Conservation (phyloP, 2,888 invertebrate genomes). For the Pterostichus niger region DNA sequence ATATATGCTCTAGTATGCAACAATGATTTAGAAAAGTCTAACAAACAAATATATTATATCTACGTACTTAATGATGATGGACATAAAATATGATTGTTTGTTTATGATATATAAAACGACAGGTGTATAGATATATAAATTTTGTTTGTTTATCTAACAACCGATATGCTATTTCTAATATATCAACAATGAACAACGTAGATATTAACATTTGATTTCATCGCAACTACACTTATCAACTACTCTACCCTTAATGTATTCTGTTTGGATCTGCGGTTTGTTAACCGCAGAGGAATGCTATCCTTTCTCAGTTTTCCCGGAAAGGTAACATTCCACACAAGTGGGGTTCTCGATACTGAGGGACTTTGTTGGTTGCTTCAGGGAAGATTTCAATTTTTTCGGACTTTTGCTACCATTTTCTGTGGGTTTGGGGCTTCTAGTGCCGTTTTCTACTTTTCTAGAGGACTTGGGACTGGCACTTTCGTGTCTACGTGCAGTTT, state of each 20-base stretch:
- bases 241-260: slow-evolving; percentile 67
- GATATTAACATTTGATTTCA: slow-evolving; percentile 73
- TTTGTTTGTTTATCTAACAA: slow-evolving; percentile 63
- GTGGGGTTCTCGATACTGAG: slow-evolving; percentile 85
- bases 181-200: slow-evolving; percentile 62
- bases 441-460: slow-evolving; percentile 66
- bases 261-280: slow-evolving; percentile 65
- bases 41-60: slow-evolving; percentile 38
- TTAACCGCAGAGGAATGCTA: slow-evolving; percentile 72
- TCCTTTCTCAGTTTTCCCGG: slow-evolving; percentile 79
- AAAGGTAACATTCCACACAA: slow-evolving; percentile 87
- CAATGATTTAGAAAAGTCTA: slow-evolving; percentile 8
- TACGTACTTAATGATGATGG: neutral
- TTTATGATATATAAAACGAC: slow-evolving; percentile 62
- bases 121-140: slow-evolving; percentile 64
- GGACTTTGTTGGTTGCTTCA: slow-evolving; percentile 77
- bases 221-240: slow-evolving; percentile 71
- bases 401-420: slow-evolving; percentile 66
- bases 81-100: slow-evolving; percentile 35
- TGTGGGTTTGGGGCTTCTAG: slow-evolving; percentile 65
- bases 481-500: slow-evolving; percentile 69
- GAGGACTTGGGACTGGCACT: slow-evolving; percentile 69
- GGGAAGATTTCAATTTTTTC: slow-evolving; percentile 72
- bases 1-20: slow-evolving; percentile 43
- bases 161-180: slow-evolving; percentile 67